phyloP scores from a whole-genome alignment of 2,888 invertebrate species.

The Drosophila putrida region DNA sequence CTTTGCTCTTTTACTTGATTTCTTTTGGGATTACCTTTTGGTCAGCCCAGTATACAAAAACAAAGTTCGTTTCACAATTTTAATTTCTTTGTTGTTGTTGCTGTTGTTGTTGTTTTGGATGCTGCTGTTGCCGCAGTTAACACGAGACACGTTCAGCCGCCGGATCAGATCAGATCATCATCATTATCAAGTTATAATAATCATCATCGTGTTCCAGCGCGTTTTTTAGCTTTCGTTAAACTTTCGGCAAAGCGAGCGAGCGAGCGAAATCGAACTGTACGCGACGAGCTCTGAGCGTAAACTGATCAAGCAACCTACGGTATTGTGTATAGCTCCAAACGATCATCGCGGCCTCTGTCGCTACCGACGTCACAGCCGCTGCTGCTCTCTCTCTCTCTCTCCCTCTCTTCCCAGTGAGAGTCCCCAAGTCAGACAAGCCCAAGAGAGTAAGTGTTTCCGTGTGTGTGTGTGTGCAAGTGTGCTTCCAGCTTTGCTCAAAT shows the following conservation, averaged over 20 bases:
- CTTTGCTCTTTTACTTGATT: conserved; percentile 54
- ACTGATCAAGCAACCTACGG: conserved; percentile 48
- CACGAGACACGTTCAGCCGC: conserved; percentile 63
- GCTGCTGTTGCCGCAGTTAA: conserved; percentile 62
- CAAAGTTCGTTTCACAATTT: conserved; percentile 56
- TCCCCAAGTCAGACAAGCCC: conserved; percentile 9
- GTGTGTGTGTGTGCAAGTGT: not conserved
- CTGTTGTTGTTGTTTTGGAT: conserved; percentile 31
- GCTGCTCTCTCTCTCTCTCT: not conserved
- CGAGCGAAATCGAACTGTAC: conserved; percentile 50
- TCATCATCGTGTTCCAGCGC: conserved; percentile 49
- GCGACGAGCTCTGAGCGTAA: conserved; percentile 64
- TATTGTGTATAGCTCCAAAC: conserved; percentile 26
- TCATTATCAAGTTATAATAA: conserved; percentile 40
- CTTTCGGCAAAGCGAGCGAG: conserved; percentile 59
- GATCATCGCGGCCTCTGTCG: conserved; percentile 23
- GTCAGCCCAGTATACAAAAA: conserved; percentile 39
- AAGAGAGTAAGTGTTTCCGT: not conserved
- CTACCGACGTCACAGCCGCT: not conserved
- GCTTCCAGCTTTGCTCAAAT: conserved; percentile 47
- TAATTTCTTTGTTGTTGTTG: conserved; percentile 46
- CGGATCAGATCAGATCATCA: conserved; percentile 63
- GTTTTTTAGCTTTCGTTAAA: conserved; percentile 52
- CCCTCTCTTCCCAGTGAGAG: conserved; percentile 21
- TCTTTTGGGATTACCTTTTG: conserved; percentile 47